phyloP scores from a whole-genome alignment of 2,888 invertebrate species.

The Rugalucina vietnamica region DNA sequence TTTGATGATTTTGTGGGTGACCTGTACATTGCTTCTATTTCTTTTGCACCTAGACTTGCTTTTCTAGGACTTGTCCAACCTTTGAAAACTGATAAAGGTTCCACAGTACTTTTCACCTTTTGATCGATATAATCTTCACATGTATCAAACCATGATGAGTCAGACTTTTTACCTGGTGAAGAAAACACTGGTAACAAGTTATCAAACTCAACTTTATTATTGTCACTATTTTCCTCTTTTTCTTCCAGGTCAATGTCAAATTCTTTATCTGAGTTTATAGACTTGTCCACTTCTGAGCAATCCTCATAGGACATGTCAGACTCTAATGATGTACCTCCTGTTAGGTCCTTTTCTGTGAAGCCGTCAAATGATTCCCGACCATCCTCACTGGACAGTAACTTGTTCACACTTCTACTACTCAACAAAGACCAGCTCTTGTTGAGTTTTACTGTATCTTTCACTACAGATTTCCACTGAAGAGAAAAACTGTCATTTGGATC shows the following conservation, averaged over 20 bases:
- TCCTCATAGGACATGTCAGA: conserved; percentile 71
- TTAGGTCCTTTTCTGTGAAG: conserved; percentile 57
- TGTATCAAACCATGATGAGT: conserved; percentile 75
- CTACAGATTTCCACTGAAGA: conserved; percentile 42
- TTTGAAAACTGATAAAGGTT: conserved; percentile 16
- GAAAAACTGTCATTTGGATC: neutral
- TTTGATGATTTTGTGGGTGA: neutral
- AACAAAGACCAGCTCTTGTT: conserved; percentile 67
- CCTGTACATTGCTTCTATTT: neutral
- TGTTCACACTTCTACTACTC: conserved; percentile 66
- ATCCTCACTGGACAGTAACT: conserved; percentile 65
- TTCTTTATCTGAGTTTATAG: conserved; percentile 65
- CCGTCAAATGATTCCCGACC: conserved; percentile 68
- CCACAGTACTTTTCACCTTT: conserved; percentile 33
- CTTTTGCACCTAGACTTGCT: neutral
- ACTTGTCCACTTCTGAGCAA: conserved; percentile 65
- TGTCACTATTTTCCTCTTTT: conserved; percentile 6
- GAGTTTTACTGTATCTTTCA: conserved; percentile 65
- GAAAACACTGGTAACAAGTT: conserved; percentile 55
- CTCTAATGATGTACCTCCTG: conserved; percentile 41
- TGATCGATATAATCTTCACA: conserved; percentile 70
- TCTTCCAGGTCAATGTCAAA: conserved; percentile 58
- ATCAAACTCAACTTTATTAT: conserved; percentile 34
- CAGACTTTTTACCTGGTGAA: conserved; percentile 72
- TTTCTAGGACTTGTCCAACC: conserved; percentile 45